A percentile compares a stretch with the other conserved stretches of the same genome.
Evolutionary conservation across 2,888 invertebrate genomes (phyloP).

Genomic region (Epistrophe grossulariae): DNA sequence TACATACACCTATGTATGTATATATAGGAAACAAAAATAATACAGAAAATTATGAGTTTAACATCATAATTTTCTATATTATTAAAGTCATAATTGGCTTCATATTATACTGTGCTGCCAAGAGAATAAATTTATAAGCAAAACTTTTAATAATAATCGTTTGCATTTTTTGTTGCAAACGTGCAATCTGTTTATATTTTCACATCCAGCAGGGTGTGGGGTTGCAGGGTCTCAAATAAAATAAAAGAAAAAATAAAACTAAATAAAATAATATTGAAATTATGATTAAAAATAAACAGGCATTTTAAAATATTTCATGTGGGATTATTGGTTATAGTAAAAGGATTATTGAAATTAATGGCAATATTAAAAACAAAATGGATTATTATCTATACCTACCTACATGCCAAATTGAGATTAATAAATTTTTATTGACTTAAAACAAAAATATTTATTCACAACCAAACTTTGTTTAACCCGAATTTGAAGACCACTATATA

Average conservation of each 20-base stretch:
- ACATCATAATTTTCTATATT: too few species aligned
- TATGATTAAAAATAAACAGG: slow-evolving; percentile 5
- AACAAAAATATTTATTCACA: background rate
- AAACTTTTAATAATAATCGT: slow-evolving; percentile 1
- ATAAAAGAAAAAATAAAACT: background rate
- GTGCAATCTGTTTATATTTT: background rate
- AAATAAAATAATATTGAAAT: background rate
- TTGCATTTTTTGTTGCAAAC: background rate
- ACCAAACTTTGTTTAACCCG: background rate
- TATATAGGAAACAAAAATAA: background rate
- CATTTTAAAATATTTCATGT: background rate
- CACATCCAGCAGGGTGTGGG: background rate
- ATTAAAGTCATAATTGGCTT: slow-evolving; percentile 7
- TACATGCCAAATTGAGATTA: background rate
- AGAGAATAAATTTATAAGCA: background rate
- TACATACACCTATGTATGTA: too few species aligned
- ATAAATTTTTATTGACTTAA: slow-evolving; percentile 5
- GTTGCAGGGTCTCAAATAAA: background rate
- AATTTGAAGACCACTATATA: background rate
- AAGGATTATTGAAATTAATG: slow-evolving; percentile 14
- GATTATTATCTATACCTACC: background rate
- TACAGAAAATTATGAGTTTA: background rate
- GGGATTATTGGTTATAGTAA: background rate
- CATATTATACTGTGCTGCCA: background rate
- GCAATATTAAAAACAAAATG: slow-evolving; percentile 1